Base-by-base conservation (phyloP, 2,888 invertebrate genomes). In the Macaria notata region DNA sequence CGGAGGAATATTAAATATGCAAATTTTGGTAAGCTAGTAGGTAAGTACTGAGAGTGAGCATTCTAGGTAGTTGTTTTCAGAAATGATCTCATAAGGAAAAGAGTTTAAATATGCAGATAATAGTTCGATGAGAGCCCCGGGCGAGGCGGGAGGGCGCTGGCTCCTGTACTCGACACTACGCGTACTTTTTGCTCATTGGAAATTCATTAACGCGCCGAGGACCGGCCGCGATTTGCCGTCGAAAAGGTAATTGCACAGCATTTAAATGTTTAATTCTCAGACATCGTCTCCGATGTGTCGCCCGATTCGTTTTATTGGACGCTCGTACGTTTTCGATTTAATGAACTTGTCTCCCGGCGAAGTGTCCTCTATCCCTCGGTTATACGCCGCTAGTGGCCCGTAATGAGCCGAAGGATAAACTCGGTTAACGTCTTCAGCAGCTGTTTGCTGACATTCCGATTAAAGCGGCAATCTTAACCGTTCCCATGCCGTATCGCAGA, bases 251-350 rank as follows among this genome's bases (percentile, higher is more conserved):
- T 81, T 81, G 81, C 68, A 75, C 69, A 74, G 73, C 72, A 75
- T 83, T 84, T 83, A 82, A 84, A 84, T 81, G 73, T 81, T 81
- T 75, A 81, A 81, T 79, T 72, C 73, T 71, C 73, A 76, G 76
- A 76, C 72, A 73, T 72, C 73, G 74, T 67, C 70, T 72, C 68
- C 72, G 72, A 77, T 73, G 75, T 78, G 77, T 77, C 72, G 68
- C 67, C 61, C 69, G 74, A 76, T 75, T 80, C 72, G 70, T 81
- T 80, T 81, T 81, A 81, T 81, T 79, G 75, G 71, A 61, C 61
- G 58, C 56, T 61, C 67, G 65, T 73, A 73, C 67, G 62, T 76
- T 72, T 72, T 69, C 71, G 66, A 73, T 78, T 81, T 81, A 81
- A 79, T 82, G 76, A 79, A 83, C 80, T 79, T 76, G 81, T 80